A percentile compares a stretch with the other conserved stretches of the same genome.
phyloP scores from a whole-genome alignment of 2,797 vertebrate genomes.

The Parauchenoglanis ngamensis region DNA sequence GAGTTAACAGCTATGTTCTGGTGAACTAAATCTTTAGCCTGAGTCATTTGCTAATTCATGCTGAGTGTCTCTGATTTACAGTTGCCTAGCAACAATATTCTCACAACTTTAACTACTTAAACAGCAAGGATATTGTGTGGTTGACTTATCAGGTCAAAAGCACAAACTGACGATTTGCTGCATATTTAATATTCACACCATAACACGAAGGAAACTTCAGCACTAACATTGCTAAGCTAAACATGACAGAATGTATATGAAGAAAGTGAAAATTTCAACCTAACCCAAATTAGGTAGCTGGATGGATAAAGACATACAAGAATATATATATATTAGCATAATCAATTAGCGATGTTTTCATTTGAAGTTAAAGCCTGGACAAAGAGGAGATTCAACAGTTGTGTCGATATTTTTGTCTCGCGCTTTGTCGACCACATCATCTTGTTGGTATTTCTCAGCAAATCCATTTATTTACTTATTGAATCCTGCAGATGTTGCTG shows the following conservation, averaged over 20 bases:
- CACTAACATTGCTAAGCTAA: background rate
- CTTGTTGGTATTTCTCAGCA: background rate
- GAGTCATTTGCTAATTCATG: conserved; percentile 13
- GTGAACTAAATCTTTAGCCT: background rate
- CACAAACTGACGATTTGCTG: background rate
- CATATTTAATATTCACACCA: background rate
- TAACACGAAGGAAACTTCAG: background rate
- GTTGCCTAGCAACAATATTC: conserved; percentile 3
- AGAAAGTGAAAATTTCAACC: background rate
- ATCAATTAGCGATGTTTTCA: background rate
- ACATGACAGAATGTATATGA: background rate
- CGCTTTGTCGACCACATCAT: background rate
- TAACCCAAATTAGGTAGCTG: background rate
- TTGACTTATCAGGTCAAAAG: background rate
- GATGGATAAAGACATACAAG: background rate
- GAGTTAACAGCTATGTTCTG: background rate
- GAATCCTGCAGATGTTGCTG: conserved; percentile 39
- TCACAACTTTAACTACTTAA: background rate
- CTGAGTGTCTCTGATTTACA: background rate
- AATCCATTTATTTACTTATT: conserved; percentile 9
- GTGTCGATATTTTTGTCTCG: background rate
- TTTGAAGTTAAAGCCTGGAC: too few species aligned
- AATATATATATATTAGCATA: background rate
- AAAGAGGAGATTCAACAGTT: background rate
- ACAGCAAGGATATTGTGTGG: background rate